These are phyloP conservation scores for Peromyscus nudipes DNA, from an alignment of 2,797 vertebrate genomes.

Conservation along the genomic window DNA sequence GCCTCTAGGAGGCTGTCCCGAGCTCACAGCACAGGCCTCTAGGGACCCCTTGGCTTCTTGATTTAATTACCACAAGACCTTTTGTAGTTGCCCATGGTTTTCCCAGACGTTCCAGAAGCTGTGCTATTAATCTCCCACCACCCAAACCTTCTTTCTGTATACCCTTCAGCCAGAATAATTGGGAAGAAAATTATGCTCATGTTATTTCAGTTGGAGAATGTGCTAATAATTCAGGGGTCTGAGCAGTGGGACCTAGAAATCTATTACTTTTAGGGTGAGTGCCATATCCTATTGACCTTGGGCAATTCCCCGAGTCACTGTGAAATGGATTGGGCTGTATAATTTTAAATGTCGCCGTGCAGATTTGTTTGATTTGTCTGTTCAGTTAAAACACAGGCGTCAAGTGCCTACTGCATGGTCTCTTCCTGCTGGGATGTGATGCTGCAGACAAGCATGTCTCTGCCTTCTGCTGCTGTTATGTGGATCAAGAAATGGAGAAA, in stretches of 20 bases:
- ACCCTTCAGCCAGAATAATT: slow-evolving; percentile 76
- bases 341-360: slow-evolving; percentile 54
- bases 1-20: slow-evolving; percentile 50
- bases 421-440: not conserved
- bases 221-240: slow-evolving; percentile 79
- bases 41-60: slow-evolving; percentile 62
- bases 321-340: slow-evolving; percentile 19
- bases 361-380: slow-evolving; percentile 53
- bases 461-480: not conserved
- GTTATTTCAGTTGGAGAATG: slow-evolving; percentile 81
- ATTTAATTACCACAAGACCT: slow-evolving; percentile 82
- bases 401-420: slow-evolving; percentile 26
- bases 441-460: not conserved
- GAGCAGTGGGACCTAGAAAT: slow-evolving; percentile 77
- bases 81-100: slow-evolving; percentile 74
- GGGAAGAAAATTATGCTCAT: slow-evolving; percentile 83
- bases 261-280: slow-evolving; percentile 80
- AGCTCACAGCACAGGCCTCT: slow-evolving; percentile 42
- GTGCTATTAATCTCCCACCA: slow-evolving; percentile 74
- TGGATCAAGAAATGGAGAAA: not conserved
- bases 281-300: slow-evolving; percentile 72
- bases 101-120: slow-evolving; percentile 67
- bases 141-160: slow-evolving; percentile 64
- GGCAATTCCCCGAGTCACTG: slow-evolving; percentile 22
- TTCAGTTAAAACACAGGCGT: not conserved